A percentile compares a stretch with the other conserved stretches of the same genome.
phyloP scores from a whole-genome alignment of 2,888 invertebrate genomes.

The Drosophila pseudotakahashii region DNA sequence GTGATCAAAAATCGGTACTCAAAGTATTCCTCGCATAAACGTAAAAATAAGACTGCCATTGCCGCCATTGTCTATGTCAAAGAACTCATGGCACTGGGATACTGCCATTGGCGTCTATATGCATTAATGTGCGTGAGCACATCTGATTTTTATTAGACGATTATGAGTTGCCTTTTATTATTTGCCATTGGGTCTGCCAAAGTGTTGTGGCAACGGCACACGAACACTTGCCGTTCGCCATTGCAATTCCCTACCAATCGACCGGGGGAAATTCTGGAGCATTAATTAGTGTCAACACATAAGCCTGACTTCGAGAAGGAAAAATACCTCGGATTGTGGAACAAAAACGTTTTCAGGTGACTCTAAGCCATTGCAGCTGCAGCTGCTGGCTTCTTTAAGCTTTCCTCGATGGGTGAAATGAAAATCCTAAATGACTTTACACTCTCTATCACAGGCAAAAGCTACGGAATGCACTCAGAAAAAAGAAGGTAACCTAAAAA shows the following conservation, averaged over 20 bases:
- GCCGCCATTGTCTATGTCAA: conserved; percentile 52
- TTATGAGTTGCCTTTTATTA: conserved; percentile 78
- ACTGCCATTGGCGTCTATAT: conserved; percentile 59
- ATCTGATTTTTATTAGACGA: conserved; percentile 80
- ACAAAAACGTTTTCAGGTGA: conserved; percentile 28
- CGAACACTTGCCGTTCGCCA: conserved; percentile 9
- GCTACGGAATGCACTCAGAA: neutral
- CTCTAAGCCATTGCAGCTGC: conserved; percentile 37
- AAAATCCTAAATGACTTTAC: conserved; percentile 50
- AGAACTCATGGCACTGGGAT: conserved; percentile 25
- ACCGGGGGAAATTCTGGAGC: conserved; percentile 12
- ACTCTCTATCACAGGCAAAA: conserved; percentile 5
- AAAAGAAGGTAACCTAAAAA: neutral
- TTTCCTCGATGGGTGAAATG: conserved; percentile 38
- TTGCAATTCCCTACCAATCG: neutral
- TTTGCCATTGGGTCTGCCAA: conserved; percentile 70
- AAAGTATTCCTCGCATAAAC: neutral
- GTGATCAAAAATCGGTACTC: no score
- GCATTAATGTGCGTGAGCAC: conserved; percentile 69
- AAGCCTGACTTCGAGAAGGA: conserved; percentile 19
- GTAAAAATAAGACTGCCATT: conserved; percentile 1
- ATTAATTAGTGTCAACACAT: conserved; percentile 56
- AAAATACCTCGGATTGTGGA: conserved; percentile 8
- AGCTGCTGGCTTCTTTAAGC: conserved; percentile 23
- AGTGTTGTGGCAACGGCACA: conserved; percentile 65